Percentiles rank a stretch among this genome's conserved stretches.
Conservation (phyloP, 2,888 invertebrate genomes). For the Diarsia brunnea region DNA sequence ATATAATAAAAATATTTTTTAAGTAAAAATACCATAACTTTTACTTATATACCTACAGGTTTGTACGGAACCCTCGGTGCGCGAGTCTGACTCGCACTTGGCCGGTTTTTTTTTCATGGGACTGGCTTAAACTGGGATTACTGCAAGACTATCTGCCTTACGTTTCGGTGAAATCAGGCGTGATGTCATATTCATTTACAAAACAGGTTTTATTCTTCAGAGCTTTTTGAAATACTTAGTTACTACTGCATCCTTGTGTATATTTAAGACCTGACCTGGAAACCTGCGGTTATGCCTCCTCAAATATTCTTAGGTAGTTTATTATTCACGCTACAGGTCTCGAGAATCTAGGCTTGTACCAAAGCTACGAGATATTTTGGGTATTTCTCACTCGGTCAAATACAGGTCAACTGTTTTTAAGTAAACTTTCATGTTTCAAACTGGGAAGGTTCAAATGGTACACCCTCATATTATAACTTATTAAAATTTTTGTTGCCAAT, state of each 20-base stretch:
- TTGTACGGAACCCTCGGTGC: too few relatives aligned
- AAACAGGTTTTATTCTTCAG: neutral
- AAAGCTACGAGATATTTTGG: neutral
- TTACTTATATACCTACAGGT: too few relatives aligned
- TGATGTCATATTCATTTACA: neutral
- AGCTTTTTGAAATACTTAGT: neutral
- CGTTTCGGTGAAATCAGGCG: neutral
- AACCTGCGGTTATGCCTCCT: neutral
- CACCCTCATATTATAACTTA: slow-evolving; percentile 4
- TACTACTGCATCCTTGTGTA: neutral
- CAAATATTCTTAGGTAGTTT: neutral
- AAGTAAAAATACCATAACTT: too few relatives aligned
- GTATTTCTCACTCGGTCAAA: neutral
- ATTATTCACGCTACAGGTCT: slow-evolving; percentile 27
- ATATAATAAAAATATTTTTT: too few relatives aligned
- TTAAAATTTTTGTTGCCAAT: neutral
- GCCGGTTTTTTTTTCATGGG: neutral
- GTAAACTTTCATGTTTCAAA: neutral
- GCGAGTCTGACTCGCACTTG: too few relatives aligned
- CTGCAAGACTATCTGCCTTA: neutral
- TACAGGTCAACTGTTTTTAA: slow-evolving; percentile 7
- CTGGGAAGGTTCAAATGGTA: neutral
- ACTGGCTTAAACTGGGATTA: neutral
- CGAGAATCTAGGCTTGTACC: slow-evolving; percentile 2
- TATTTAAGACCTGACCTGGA: neutral